Evolutionary conservation across 2,113 vertebrate species (phyloP), one percentile per base, ranked within the genome.

Genomic region (Cephalopholis sonnerati): DNA sequence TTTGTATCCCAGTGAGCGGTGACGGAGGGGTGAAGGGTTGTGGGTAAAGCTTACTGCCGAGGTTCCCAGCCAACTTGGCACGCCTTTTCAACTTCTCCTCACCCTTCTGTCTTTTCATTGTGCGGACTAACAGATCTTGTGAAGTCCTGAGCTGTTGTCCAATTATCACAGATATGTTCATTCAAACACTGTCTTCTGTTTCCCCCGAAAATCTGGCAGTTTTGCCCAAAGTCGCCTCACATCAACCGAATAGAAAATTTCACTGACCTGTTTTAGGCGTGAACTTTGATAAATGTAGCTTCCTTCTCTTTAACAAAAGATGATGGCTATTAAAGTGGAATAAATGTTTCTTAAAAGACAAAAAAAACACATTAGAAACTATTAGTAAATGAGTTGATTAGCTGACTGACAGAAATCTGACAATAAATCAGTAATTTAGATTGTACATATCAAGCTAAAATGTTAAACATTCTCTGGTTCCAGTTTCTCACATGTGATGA

Each of bases 51-150:
- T 82, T 7, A 24, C 54, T 62, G 73, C 62, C 10, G 82, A 89
- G 92, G 92, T 94, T 94, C 93, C 93, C 91, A 94, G 91, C 90
- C 85, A 82, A 78, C 81, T 79, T 81, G 62, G 77, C 77, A 73
- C 58, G 64, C 63, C 87, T 90, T 87, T 86, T 85, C 74, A 82
- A 78, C 87, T 58, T 79, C 74, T 83, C 46, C 74, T 67, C 53
- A 1, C 67, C 59, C 57, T 79, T 61, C 75, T 68, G 81, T 78
- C 87, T 75, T 65, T 72, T 87, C 77, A 81, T 51, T 58, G 24
- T 58, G 16, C 13, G 9, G 17, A 79, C 22, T 2, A 74, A 76
- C n/a, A 22, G 27, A 79, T 62, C 68, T 51, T 7, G 54, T 65
- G 16, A 65, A 69, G 65, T 72, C 50, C 27, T 50, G 44, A 53